These are phyloP conservation scores for Eupeodes latifasciatus DNA, from an alignment of 2,888 invertebrate genomes.

Conservation along the genomic window DNA sequence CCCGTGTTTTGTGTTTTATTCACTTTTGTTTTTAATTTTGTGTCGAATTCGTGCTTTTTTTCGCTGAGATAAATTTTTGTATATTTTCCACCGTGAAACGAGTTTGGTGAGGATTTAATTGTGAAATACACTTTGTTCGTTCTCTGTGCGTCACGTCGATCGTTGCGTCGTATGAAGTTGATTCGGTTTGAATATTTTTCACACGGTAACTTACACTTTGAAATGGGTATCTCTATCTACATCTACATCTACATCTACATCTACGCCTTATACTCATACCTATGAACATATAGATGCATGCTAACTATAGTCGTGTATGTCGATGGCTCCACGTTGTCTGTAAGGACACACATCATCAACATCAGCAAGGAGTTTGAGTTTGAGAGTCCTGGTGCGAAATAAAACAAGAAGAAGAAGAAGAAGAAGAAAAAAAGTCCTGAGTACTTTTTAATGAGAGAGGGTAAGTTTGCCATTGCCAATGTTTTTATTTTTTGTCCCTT, in stretches of 20 bases:
- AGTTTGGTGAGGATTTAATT: background rate
- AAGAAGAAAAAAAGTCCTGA: background rate
- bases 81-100: background rate
- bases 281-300: too few species aligned
- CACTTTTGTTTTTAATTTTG: conserved; percentile 10
- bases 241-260: too few species aligned
- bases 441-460: conserved; percentile 49
- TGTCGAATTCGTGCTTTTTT: background rate
- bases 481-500: background rate
- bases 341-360: conserved; percentile 18
- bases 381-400: background rate
- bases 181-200: conserved; percentile 39
- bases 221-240: background rate
- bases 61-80: too few species aligned
- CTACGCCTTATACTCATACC: too few species aligned
- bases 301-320: background rate
- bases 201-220: conserved; percentile 5
- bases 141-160: too few species aligned
- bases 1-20: conserved; percentile 1
- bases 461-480: conserved; percentile 45
- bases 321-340: conserved; percentile 40
- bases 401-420: background rate
- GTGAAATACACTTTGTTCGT: conserved; percentile 17
- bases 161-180: conserved; percentile 16
- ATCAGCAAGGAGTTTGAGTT: background rate